Conservation (phyloP, 92 coral and sea anemone species). For the Parazoanthus atlanticus region DNA sequence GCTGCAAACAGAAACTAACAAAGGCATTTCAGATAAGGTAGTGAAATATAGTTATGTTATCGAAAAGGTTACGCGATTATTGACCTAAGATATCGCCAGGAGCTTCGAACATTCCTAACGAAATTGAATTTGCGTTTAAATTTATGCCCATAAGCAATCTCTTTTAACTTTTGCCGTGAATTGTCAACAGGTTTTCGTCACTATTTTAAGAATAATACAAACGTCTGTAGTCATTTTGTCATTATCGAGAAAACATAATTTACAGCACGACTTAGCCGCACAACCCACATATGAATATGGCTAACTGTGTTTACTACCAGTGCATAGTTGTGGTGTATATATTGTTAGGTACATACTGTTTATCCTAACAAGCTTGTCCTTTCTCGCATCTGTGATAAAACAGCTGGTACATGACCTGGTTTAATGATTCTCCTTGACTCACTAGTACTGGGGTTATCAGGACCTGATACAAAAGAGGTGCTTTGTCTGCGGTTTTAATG, state of each 20-base stretch:
- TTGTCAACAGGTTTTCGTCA: conserved; percentile 43
- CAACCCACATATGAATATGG: background rate
- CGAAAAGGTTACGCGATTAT: conserved; percentile 16
- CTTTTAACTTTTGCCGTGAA: background rate
- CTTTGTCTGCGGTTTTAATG: background rate
- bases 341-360: background rate
- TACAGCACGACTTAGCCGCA: background rate
- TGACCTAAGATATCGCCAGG: conserved; percentile 28
- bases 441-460: background rate
- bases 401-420: background rate
- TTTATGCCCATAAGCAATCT: conserved; percentile 38
- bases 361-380: background rate
- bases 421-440: background rate
- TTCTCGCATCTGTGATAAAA: background rate
- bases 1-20: background rate
- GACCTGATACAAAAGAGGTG: background rate
- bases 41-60: conserved; percentile 1
- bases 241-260: conserved; percentile 9
- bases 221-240: conserved; percentile 16
- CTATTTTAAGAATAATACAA: background rate
- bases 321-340: background rate
- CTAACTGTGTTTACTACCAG: too few species aligned
- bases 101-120: conserved; percentile 7
- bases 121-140: conserved; percentile 26
- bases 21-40: conserved; percentile 21